phyloP scores from a whole-genome alignment of 2,113 vertebrate species.

The Gorsachius goisagi region DNA sequence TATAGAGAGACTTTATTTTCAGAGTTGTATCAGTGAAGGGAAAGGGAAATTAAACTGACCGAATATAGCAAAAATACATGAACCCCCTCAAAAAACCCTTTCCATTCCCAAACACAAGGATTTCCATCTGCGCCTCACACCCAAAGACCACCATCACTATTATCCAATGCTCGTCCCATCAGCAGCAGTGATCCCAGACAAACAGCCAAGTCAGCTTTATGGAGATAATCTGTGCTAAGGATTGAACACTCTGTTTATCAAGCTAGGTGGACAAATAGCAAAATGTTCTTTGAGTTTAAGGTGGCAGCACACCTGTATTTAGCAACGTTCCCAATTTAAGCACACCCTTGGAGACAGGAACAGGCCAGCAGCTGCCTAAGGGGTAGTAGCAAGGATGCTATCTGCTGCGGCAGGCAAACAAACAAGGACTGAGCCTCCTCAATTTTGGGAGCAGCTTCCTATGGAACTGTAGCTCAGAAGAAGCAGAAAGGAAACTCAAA shows the following conservation, averaged over 20 bases:
- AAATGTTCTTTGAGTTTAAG: not conserved
- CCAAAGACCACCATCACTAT: not conserved
- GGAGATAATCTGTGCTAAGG: not conserved
- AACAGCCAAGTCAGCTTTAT: not conserved
- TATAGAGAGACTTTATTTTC: not conserved
- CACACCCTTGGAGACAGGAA: not conserved
- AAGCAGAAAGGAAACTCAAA: not conserved
- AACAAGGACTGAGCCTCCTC: not conserved
- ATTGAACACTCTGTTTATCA: not conserved
- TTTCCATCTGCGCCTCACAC: not conserved
- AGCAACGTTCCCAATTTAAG: not conserved
- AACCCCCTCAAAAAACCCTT: not conserved
- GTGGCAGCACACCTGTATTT: not conserved
- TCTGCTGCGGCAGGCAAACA: not conserved
- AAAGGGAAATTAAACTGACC: not conserved
- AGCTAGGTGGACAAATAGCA: fast-evolving
- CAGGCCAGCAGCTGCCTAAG: not conserved
- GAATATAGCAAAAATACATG: not conserved
- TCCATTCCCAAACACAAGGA: not conserved
- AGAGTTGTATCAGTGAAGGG: not conserved
- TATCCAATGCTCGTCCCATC: not conserved
- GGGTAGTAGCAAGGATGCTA: not conserved
- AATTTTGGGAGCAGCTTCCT: not conserved
- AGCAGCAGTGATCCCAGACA: not conserved
- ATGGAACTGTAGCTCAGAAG: not conserved